Evolutionary conservation across 1,140 invertebrate genomes (phyloP).

Genomic region (Sogatella furcifera): DNA sequence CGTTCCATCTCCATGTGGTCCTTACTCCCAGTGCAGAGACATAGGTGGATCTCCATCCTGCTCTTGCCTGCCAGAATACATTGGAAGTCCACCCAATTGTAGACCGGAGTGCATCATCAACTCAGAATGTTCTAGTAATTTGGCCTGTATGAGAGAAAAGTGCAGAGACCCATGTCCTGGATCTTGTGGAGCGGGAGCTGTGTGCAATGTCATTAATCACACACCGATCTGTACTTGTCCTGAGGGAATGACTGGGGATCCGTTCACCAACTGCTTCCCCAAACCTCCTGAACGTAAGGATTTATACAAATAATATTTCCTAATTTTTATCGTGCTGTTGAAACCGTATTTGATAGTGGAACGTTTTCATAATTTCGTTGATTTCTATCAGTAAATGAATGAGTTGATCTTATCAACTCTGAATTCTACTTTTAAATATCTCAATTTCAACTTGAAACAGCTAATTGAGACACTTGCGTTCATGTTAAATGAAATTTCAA

Average conservation of each 20-base stretch:
- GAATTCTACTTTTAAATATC: too few species aligned
- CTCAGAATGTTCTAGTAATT: constrained; percentile 47
- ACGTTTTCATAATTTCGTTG: too few species aligned
- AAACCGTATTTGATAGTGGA: too few species aligned
- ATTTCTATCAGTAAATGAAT: too few species aligned
- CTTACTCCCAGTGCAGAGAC: constrained; percentile 52
- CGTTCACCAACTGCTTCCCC: constrained; percentile 48
- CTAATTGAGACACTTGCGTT: too few species aligned
- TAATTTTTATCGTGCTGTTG: too few species aligned
- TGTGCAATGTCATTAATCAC: constrained; percentile 51
- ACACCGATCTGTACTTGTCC: constrained; percentile 52
- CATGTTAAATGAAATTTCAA: too few species aligned
- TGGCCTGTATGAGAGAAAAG: constrained; percentile 50
- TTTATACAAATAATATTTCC: too few species aligned
- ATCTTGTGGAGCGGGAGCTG: constrained; percentile 52
- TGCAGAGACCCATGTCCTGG: constrained; percentile 62
- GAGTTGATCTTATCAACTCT: too few species aligned
- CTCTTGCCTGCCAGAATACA: constrained; percentile 47
- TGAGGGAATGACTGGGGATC: constrained; percentile 55
- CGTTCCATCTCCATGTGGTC: constrained; percentile 54
- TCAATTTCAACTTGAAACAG: too few species aligned
- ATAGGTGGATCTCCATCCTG: constrained; percentile 45
- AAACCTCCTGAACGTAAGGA: constrained; percentile 40
- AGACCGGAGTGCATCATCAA: constrained; percentile 56
- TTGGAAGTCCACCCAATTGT: constrained; percentile 58